Base-by-base conservation (phyloP, 1,140 invertebrate species). In the Hydropsyche tenuis region DNA sequence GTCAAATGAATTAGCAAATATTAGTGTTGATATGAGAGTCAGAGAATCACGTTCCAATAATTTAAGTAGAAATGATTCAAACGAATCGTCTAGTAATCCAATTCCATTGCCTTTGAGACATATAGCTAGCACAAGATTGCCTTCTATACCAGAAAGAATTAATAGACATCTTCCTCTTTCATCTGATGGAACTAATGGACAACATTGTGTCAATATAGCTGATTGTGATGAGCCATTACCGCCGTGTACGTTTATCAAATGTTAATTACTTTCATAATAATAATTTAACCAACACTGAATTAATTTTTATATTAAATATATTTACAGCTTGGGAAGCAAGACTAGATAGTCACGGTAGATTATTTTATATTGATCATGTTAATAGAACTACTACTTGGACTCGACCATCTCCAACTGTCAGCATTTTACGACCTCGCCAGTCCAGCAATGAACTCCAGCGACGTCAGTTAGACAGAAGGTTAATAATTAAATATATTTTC, bases 331-430 rank as follows among this genome's bases (percentile, higher is more conserved):
- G 95, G 95, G 95, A 97, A 86, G 95, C 95, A 0, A 88, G 95
- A 63, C 94, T 96, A 83, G 95, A 97, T 80, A 94, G 93, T 78
- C 94, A 96, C 79, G 95, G 95, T 0, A 86, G 95, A 51, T 91
- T 96, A 64, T 96, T 97, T 81, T 97, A 96, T 80, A 95, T 97
- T 46, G 94, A 97, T 84, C 95, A 97, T 80, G 87, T 94, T 0
- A 95, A 94, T 78, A 86, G 94, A n/a, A 96, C 92, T 12, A 97
- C 95, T 3, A 96, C 94, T 16, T 97, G 95, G 96, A 92, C 94
- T 78, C 85, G 94, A 53, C 95, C 95, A 0, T 88, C 89, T n/a
- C 85, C 85, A 1, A 86, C 85, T 78, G 83, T 85, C 0, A 82
- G 82, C 37, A 80, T 82, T 11, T 84, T 85, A 78, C 75, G 85